Evolutionary conservation across 1,140 invertebrate genomes (phyloP), one percentile per base, ranked within the genome.

Genomic region (Campoletis sonorensis): DNA sequence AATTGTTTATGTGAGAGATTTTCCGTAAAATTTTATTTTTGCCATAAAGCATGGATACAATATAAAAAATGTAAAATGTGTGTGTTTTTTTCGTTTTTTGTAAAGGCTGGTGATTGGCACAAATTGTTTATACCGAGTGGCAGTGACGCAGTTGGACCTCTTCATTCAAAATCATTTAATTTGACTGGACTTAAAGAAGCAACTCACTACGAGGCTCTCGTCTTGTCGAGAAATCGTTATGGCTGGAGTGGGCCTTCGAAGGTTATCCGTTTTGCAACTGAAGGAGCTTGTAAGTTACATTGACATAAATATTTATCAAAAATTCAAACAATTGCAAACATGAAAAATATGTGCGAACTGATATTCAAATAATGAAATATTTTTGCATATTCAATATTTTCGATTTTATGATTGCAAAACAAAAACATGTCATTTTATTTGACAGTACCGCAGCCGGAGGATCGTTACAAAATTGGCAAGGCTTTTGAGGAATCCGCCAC

Each of bases 221-320:
- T 96, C 10, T 92, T 94, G 26, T 95, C 95, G 1, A 94, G 95
- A 89, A 96, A 96, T 90, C 93, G 94, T 81, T 95, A 94, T 84
- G 95, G 95, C 4, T 95, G 94, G 94, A 95, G 95, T 72, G 93
- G 94, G 83, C 93, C 94, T 1, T 95, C 94, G 11, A 93, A 93
- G 21, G 92, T 95, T 33, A 92, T 95, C 58, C 92, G 93, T 83
- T 96, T 96, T 85, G 92, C 94, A 13, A 95, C 95, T 4, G 92
- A 93, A n/a, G 94, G 94, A 68, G 92, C 93, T 85, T 91, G 94
- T 95, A 90, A 88, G 88, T 90, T 23, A 30, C 54, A 40, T 37
- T 51, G 67, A 81, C 70, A 76, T 13, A 8, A 45, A 11, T 45
- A 45, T 45, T 45, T 13, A 11, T 11, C 33, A 61, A 21, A 61